Evolutionary conservation across 2,888 invertebrate species (phyloP).

Genomic region (Cremastobaeus sp.): DNA sequence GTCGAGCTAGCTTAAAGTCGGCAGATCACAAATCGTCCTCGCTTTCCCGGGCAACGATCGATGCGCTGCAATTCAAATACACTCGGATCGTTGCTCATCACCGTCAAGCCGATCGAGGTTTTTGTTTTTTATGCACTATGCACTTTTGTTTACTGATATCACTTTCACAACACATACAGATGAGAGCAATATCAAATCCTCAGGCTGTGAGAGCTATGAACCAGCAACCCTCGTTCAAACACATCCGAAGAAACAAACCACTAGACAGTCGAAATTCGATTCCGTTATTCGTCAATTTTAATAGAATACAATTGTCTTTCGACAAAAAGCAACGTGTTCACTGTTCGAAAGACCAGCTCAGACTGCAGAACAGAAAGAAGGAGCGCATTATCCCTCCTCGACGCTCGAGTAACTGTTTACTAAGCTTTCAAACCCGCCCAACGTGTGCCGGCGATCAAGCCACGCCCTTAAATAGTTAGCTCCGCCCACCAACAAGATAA

Average conservation of each 20-base stretch:
- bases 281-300: not conserved
- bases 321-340: constrained; percentile 27
- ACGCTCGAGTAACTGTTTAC: constrained; percentile 31
- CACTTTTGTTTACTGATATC: constrained; percentile 34
- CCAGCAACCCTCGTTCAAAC: too few relatives aligned
- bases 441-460: constrained; percentile 32
- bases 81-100: constrained; percentile 11
- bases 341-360: constrained; percentile 46
- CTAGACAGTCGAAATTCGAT: not conserved
- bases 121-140: constrained; percentile 8
- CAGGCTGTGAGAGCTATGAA: too few relatives aligned
- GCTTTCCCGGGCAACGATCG: constrained; percentile 61
- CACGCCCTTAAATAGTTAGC: constrained; percentile 31
- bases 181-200: too few relatives aligned
- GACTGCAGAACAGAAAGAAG: constrained; percentile 51
- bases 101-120: not conserved
- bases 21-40: constrained; percentile 58
- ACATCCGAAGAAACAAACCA: not conserved
- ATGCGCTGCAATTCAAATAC: constrained; percentile 53
- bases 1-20: constrained; percentile 62
- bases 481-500: constrained; percentile 17
- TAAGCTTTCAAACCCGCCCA: constrained; percentile 27
- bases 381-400: constrained; percentile 41
- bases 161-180: constrained; percentile 28
- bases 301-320: constrained; percentile 8